phyloP scores from a whole-genome alignment of 2,888 invertebrate genomes.

The Metalampra italica region DNA sequence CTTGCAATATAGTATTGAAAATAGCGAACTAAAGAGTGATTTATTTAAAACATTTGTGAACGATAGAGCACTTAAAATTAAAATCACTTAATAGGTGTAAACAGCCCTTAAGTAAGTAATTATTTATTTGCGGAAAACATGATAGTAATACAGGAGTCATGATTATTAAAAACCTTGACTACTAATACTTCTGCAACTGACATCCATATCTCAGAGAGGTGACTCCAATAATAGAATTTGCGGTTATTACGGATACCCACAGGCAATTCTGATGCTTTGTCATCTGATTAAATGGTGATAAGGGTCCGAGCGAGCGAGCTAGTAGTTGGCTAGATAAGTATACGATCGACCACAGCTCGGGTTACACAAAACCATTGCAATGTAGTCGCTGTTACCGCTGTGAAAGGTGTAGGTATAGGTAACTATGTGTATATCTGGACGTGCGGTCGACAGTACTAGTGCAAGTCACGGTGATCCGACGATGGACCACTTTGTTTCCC shows the following conservation, averaged over 20 bases:
- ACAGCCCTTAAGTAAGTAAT: no score
- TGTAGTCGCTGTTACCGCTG: not conserved
- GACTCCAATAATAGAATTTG: slow-evolving; percentile 8
- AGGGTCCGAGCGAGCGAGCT: slow-evolving; percentile 16
- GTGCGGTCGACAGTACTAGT: not conserved
- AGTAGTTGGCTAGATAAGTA: no score
- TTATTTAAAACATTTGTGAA: no score
- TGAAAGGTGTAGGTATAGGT: not conserved
- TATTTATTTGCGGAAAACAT: no score
- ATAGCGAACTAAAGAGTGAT: no score
- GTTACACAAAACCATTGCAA: not conserved
- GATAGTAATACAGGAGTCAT: no score
- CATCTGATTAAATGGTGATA: slow-evolving; percentile 43
- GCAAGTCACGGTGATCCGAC: slow-evolving; percentile 12
- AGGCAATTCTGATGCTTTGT: slow-evolving; percentile 22
- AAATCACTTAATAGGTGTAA: no score
- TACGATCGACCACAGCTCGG: not conserved
- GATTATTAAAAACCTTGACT: no score
- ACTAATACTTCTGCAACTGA: not conserved
- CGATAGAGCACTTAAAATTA: no score
- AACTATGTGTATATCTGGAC: not conserved
- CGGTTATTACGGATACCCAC: slow-evolving; percentile 1
- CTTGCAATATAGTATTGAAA: no score
- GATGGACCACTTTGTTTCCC: slow-evolving; percentile 7
- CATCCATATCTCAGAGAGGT: not conserved